These are phyloP conservation scores for Pheosia tremula DNA, from an alignment of 2,888 invertebrate species.

Conservation along the genomic window DNA sequence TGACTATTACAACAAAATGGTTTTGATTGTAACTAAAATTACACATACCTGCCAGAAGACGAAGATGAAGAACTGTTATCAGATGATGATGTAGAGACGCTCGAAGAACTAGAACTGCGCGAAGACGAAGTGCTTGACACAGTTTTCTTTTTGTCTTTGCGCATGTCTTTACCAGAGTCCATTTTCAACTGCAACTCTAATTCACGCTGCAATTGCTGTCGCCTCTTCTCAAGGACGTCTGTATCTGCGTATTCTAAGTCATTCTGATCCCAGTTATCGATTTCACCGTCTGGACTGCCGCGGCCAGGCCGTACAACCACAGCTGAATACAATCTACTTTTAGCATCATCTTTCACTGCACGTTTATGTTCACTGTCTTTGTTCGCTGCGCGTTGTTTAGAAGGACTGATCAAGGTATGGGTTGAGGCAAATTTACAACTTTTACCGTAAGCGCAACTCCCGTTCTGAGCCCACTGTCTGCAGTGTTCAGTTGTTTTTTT, in stretches of 20 bases:
- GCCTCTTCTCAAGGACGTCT: conserved; percentile 90
- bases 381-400: conserved; percentile 88
- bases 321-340: conserved; percentile 87
- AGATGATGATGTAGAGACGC: conserved; percentile 86
- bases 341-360: conserved; percentile 85
- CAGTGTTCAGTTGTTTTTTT: conserved; percentile 88
- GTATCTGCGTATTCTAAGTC: conserved; percentile 93
- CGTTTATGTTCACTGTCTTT: conserved; percentile 85
- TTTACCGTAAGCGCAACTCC: conserved; percentile 91
- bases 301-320: conserved; percentile 84
- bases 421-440: conserved; percentile 90
- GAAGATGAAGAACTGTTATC: conserved; percentile 87
- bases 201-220: conserved; percentile 90
- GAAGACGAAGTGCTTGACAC: conserved; percentile 88
- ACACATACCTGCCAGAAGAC: conserved; percentile 78
- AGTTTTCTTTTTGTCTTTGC: conserved; percentile 88
- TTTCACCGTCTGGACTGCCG: conserved; percentile 87
- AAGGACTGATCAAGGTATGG: conserved; percentile 90
- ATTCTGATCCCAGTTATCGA: conserved; percentile 91
- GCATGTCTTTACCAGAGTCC: conserved; percentile 87
- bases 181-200: conserved; percentile 91
- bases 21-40: background rate
- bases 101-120: conserved; percentile 86
- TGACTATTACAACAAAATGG: too few relatives aligned
- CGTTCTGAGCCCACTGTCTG: conserved; percentile 91